Conservation (phyloP, 2,113 vertebrate species). For the Pseudonaja textilis region DNA sequence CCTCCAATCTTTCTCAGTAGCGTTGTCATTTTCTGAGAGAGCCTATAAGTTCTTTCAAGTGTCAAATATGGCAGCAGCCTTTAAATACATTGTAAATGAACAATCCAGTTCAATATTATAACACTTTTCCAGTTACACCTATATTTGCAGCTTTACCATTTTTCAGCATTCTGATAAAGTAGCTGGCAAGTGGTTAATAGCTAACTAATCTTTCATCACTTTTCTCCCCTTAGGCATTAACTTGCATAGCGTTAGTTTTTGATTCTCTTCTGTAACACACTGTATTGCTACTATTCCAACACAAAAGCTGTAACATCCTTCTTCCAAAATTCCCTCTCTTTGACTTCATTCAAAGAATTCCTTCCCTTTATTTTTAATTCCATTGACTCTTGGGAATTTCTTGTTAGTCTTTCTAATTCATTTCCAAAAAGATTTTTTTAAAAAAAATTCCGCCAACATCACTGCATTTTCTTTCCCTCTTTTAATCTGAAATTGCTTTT, state of each 20-base stretch:
- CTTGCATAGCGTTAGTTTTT: background rate
- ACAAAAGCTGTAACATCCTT: background rate
- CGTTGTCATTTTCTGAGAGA: background rate
- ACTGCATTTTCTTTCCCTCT: background rate
- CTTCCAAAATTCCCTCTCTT: background rate
- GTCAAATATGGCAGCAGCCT: background rate
- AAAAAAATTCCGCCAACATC: too few relatives aligned
- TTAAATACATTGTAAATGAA: background rate
- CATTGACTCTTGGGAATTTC: background rate
- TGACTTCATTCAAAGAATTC: background rate
- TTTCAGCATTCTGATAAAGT: background rate
- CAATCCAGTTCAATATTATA: background rate
- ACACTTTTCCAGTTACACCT: background rate
- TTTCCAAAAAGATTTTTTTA: background rate
- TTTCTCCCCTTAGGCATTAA: background rate
- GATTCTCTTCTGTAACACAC: background rate
- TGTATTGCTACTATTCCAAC: background rate
- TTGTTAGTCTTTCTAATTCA: background rate
- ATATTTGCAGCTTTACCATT: background rate
- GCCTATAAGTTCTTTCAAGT: background rate
- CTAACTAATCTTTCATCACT: background rate
- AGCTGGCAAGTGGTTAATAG: background rate
- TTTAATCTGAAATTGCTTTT: background rate
- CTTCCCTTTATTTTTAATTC: background rate
- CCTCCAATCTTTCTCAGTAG: background rate